Evolutionary conservation across 2,113 vertebrate genomes (phyloP).

Genomic region (Argyrosomus japonicus): DNA sequence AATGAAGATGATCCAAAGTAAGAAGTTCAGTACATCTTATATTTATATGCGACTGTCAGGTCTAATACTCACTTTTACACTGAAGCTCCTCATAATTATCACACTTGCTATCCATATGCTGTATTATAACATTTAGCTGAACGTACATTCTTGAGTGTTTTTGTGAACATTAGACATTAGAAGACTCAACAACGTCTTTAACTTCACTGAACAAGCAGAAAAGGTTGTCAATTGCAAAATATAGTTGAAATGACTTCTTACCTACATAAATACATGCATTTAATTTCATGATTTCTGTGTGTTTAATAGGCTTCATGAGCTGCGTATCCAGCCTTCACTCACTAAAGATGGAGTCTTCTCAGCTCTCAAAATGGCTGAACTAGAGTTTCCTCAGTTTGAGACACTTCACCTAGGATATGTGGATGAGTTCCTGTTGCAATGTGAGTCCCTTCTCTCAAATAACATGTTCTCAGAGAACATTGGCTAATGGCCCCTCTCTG

Average conservation of each 20-base stretch:
- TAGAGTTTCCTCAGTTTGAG: constrained; percentile 99
- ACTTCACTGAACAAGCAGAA: neutral
- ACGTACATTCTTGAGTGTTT: neutral
- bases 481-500: too few species aligned
- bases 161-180: neutral
- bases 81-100: too few species aligned
- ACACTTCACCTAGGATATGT: constrained; percentile 98
- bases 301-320: constrained; percentile 92
- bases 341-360: constrained; percentile 99
- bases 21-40: neutral
- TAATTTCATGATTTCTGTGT: neutral
- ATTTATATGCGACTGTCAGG: neutral
- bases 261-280: neutral
- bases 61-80: neutral
- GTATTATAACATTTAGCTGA: neutral
- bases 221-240: neutral
- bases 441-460: constrained; percentile 81
- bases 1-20: neutral
- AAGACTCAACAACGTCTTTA: neutral
- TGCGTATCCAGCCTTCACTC: constrained; percentile 97
- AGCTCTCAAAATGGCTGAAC: constrained; percentile 98
- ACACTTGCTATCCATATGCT: neutral
- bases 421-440: constrained; percentile 97
- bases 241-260: neutral
- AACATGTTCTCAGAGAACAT: neutral